These are phyloP conservation scores for Onychomys arenicola DNA, from an alignment of 2,797 vertebrate genomes.

Conservation along the genomic window DNA sequence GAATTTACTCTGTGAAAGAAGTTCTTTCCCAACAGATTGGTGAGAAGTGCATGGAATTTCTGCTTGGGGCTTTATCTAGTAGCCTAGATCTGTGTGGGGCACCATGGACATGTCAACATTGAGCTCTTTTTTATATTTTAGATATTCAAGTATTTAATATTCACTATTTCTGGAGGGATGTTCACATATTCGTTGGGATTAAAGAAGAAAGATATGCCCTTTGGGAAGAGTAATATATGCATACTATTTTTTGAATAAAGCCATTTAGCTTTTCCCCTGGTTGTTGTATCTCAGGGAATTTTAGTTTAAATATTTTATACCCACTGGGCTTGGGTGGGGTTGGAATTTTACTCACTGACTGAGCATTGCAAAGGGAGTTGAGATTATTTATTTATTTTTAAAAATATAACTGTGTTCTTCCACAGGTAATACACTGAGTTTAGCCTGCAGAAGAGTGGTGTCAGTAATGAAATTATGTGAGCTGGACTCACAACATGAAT, in stretches of 20 bases:
- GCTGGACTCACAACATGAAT: background rate
- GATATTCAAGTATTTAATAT: background rate
- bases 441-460: background rate
- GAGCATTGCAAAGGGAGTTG: background rate
- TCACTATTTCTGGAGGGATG: background rate
- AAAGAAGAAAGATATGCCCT: background rate
- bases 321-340: background rate
- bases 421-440: background rate
- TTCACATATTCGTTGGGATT: background rate
- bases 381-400: slow-evolving; percentile 29
- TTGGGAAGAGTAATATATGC: background rate
- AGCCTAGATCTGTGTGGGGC: background rate
- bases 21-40: background rate
- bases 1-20: background rate
- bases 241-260: background rate
- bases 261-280: background rate
- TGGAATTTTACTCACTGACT: background rate
- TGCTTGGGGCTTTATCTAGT: background rate
- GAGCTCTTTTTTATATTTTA: background rate
- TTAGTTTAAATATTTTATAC: slow-evolving; percentile 27
- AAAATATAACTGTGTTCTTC: background rate
- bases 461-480: background rate
- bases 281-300: slow-evolving; percentile 12
- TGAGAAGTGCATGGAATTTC: background rate
- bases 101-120: background rate